phyloP scores from a whole-genome alignment of 2,888 invertebrate genomes.

The Nowickia ferox region DNA sequence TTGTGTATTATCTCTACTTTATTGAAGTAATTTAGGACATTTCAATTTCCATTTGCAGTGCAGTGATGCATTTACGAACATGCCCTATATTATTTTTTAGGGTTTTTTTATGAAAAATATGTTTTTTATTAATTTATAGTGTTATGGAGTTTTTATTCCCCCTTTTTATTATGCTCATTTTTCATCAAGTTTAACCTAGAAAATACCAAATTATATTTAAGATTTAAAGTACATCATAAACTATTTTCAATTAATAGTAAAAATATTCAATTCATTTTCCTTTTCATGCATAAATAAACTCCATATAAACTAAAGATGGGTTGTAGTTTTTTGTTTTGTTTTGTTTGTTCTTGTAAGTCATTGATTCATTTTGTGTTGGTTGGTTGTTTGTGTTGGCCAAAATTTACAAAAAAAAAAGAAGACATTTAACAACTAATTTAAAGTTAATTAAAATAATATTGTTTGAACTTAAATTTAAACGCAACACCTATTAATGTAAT shows the following conservation, averaged over 20 bases:
- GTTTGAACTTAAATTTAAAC: slow-evolving; percentile 58
- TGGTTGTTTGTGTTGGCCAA: slow-evolving; percentile 9
- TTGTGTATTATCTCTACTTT: too few species aligned
- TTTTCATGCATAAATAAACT: slow-evolving; percentile 22
- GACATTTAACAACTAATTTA: slow-evolving; percentile 13
- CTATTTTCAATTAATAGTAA: slow-evolving; percentile 42
- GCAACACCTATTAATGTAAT: slow-evolving; percentile 72
- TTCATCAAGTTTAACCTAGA: slow-evolving; percentile 50
- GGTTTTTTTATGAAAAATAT: slow-evolving; percentile 50
- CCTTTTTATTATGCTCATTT: slow-evolving; percentile 14
- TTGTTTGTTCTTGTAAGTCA: not conserved
- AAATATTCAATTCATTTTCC: slow-evolving; percentile 19
- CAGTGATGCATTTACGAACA: too few species aligned
- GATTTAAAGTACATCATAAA: slow-evolving; percentile 50
- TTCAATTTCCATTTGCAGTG: too few species aligned
- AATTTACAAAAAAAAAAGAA: not conserved
- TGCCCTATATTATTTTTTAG: not conserved
- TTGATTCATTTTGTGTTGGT: not conserved
- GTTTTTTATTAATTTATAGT: not conserved
- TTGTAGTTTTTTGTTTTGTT: not conserved
- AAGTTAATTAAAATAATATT: slow-evolving; percentile 36
- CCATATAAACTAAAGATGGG: slow-evolving; percentile 49
- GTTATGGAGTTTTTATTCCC: slow-evolving; percentile 26
- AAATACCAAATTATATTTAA: slow-evolving; percentile 53
- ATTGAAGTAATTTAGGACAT: too few species aligned